Evolutionary conservation across 2,888 invertebrate genomes (phyloP).

Genomic region (Antitype chi): DNA sequence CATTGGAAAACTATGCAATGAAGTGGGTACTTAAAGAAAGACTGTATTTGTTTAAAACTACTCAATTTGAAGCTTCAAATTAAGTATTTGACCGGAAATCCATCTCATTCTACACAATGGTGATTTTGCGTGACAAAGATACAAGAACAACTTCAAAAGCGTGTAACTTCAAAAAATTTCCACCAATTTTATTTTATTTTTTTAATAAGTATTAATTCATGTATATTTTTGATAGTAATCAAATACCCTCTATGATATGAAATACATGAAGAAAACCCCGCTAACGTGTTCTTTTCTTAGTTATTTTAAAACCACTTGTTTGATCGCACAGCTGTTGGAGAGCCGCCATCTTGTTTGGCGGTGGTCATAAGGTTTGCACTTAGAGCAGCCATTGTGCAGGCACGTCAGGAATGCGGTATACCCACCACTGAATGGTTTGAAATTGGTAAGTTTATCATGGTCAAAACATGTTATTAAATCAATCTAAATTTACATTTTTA

Average conservation of each 20-base stretch:
- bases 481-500: too few relatives aligned
- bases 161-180: too few relatives aligned
- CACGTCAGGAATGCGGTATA: slow-evolving; percentile 89
- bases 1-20: background rate
- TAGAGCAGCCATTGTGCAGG: slow-evolving; percentile 90
- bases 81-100: background rate
- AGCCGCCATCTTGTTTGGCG: slow-evolving; percentile 82
- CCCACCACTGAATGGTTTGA: slow-evolving; percentile 86
- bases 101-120: background rate
- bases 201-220: too few relatives aligned
- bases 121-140: too few relatives aligned
- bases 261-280: background rate
- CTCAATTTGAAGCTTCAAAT: background rate
- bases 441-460: slow-evolving; percentile 82
- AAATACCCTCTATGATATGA: background rate
- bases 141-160: too few relatives aligned
- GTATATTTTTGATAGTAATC: too few relatives aligned
- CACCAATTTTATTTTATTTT: too few relatives aligned
- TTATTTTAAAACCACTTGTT: background rate
- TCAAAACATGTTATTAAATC: too few relatives aligned
- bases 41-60: background rate
- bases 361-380: slow-evolving; percentile 88
- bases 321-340: slow-evolving; percentile 79
- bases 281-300: background rate
- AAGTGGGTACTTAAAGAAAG: background rate